Evolutionary conservation across 2,113 vertebrate genomes (phyloP).

Genomic region (Catharus fuscescens): DNA sequence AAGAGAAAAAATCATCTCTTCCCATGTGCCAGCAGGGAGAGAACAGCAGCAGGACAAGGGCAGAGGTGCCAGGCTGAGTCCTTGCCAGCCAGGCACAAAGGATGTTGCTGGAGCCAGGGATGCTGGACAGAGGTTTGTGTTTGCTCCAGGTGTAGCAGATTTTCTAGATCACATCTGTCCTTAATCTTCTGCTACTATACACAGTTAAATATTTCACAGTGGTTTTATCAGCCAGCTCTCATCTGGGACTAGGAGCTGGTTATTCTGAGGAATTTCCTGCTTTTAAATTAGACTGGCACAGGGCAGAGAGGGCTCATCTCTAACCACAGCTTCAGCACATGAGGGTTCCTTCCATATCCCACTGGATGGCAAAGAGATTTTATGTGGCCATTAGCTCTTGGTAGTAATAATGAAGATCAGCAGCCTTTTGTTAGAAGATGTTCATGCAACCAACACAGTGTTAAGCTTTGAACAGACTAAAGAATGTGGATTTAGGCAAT

Average conservation of each 20-base stretch:
- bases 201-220: conserved; percentile 20
- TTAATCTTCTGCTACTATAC: conserved; percentile 41
- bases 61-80: not conserved
- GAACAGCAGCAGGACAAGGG: not conserved
- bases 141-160: not conserved
- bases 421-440: not conserved
- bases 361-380: not conserved
- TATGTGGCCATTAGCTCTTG: not conserved
- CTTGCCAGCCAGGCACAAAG: not conserved
- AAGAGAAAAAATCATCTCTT: not conserved
- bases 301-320: not conserved
- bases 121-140: not conserved
- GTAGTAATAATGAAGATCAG: not conserved
- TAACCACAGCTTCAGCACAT: not conserved
- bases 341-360: not conserved
- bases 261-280: conserved; percentile 62
- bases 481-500: not conserved
- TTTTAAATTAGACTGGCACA: conserved; percentile 30
- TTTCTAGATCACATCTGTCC: conserved; percentile 48
- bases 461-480: not conserved
- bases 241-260: conserved; percentile 7
- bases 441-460: not conserved
- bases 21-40: not conserved
- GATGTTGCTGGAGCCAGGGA: not conserved
- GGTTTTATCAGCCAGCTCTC: conserved; percentile 53